Conservation (phyloP, 2,797 vertebrate species). For the Crax fasciolata region DNA sequence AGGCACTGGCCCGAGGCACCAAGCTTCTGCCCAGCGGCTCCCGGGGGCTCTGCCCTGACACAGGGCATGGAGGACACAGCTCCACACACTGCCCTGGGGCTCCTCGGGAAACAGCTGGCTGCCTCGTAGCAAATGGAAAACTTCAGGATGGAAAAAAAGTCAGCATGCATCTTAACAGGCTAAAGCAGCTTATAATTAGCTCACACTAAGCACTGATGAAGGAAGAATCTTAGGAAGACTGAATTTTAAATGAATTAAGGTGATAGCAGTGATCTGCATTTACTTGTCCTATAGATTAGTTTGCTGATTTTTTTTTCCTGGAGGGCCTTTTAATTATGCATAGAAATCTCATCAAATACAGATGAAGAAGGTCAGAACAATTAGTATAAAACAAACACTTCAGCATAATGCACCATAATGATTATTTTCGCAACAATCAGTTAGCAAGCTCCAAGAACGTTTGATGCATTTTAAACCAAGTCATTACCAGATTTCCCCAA, state of each 20-base stretch:
- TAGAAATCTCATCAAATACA: slow-evolving; percentile 33
- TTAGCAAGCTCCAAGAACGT: slow-evolving; percentile 13
- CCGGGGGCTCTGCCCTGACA: background rate
- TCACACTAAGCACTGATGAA: background rate
- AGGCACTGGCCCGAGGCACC: background rate
- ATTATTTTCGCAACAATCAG: slow-evolving; percentile 56
- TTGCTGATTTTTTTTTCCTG: slow-evolving; percentile 61
- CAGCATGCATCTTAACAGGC: background rate
- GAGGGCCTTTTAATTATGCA: slow-evolving; percentile 76
- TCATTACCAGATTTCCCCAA: background rate
- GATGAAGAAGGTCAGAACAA: slow-evolving; percentile 75
- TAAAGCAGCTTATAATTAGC: slow-evolving; percentile 2
- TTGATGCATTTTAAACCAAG: slow-evolving; percentile 40
- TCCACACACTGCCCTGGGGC: accelerated
- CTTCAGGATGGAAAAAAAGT: background rate
- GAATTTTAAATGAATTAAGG: background rate
- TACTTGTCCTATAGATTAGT: slow-evolving; percentile 62
- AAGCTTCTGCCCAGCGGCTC: too few relatives aligned
- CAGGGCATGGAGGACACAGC: background rate
- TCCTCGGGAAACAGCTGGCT: background rate
- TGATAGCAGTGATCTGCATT: background rate
- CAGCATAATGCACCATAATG: slow-evolving; percentile 26
- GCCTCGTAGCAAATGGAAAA: background rate
- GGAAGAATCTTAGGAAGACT: background rate
- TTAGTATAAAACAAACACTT: slow-evolving; percentile 77